Conservation (phyloP, 2,888 invertebrate species). For the Troilus luridus region DNA sequence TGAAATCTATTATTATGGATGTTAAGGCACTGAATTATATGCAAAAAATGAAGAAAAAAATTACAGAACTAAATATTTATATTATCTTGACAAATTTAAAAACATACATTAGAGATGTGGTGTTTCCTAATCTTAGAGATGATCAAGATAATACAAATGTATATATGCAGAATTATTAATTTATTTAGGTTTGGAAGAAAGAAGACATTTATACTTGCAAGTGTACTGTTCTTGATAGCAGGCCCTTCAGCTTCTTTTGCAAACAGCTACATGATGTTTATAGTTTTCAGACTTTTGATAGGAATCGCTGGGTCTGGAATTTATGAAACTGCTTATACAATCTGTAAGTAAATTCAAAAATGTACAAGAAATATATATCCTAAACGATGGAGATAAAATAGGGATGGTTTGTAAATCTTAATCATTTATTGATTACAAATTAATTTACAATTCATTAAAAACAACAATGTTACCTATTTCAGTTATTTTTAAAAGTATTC, state of each 20-base stretch:
- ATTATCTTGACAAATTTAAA: no score
- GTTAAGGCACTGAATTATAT: no score
- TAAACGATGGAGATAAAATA: constrained; percentile 55
- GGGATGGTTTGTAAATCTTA: neutral
- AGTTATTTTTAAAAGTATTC: neutral
- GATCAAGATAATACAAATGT: neutral
- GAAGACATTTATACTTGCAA: neutral
- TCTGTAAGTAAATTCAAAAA: constrained; percentile 63
- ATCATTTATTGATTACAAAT: neutral
- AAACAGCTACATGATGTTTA: neutral
- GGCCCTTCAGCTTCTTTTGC: constrained; percentile 17
- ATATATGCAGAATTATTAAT: neutral
- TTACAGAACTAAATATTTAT: no score
- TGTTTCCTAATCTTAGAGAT: no score
- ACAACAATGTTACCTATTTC: neutral
- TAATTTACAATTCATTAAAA: neutral
- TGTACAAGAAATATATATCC: neutral
- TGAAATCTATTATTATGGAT: no score
- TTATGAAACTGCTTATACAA: constrained; percentile 62
- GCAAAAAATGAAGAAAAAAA: no score
- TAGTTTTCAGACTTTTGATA: neutral
- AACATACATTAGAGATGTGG: no score
- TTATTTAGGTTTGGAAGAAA: constrained; percentile 29
- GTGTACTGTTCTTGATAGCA: neutral
- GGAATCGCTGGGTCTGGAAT: neutral